Evolutionary conservation across 1,140 invertebrate species (phyloP), one percentile per base, ranked within the genome.

Genomic region (Lysiphlebus fabarum): DNA sequence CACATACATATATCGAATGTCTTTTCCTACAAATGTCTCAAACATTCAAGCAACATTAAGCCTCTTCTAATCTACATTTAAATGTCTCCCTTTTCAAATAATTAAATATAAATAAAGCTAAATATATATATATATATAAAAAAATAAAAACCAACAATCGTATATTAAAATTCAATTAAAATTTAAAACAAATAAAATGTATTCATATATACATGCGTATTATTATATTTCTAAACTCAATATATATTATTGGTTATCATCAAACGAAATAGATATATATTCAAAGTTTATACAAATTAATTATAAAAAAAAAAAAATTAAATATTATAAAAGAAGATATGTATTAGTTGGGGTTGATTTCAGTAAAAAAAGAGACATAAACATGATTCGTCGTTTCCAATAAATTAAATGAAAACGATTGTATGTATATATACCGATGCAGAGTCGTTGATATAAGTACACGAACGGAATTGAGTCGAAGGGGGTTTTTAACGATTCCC

Each of bases 361-460:
- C 17, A 42, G 26, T 12, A 7, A 38, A 50, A n/a, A 11, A 43
- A 54, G 48, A 53, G 55, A 53, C 38, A 50, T 50, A 58, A 58
- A 50, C 45, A 58, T 58, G 56, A 58, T 58, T 49, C 34, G 56
- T 58, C 45, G 67, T 66, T 65, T 62, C 49, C 71, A 72, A 75
- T 76, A 78, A 78, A 75, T 75, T 76, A 61, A 61, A 56, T 37
- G 38, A 60, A 67, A 67, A 60, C 67, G 70, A 76, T 78, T 75
- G 75, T 76, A 75, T 76, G 74, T 67, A 67, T 65, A 17, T 17
- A 17, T 17, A 17, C 3, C 1, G 1, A 1, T 1, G 17, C 68
- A 68, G 67, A 68, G 70, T 54, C 60, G 49, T 51, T 51, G 42
- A 70, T 67, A 74, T 77, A 78, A 77, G 70, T 70, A 75, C 69